Conservation (phyloP, 1,140 invertebrate genomes). For the Holcopasites calliopsidis region DNA sequence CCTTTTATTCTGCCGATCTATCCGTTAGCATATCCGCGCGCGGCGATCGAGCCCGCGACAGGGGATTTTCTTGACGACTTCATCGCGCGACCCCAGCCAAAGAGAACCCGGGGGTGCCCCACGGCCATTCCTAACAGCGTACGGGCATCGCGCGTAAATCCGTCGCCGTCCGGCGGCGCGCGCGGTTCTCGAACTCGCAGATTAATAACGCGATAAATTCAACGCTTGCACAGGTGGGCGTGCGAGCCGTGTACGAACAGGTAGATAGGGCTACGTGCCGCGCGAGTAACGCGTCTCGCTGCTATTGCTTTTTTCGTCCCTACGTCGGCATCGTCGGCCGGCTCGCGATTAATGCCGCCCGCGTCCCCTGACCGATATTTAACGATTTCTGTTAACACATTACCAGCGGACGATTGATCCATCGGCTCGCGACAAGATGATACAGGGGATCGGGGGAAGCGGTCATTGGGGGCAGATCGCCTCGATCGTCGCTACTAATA, state of each 20-base stretch:
- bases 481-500: slow-evolving; percentile 72
- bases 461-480: slow-evolving; percentile 66
- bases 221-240: slow-evolving; percentile 52
- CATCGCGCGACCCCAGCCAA: slow-evolving; percentile 16
- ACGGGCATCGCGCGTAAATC: slow-evolving; percentile 35
- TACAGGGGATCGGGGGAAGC: no score
- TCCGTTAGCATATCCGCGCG: neutral
- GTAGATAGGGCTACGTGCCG: slow-evolving; percentile 28
- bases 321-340: neutral
- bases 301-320: neutral
- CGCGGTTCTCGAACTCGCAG: slow-evolving; percentile 32
- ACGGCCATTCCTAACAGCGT: neutral
- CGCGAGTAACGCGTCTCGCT: neutral
- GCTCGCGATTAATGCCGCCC: neutral
- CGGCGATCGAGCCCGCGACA: neutral
- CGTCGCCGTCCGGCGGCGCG: slow-evolving; percentile 18
- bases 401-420: neutral
- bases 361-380: no score
- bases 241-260: slow-evolving; percentile 26
- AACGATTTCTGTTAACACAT: no score
- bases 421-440: neutral
- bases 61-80: slow-evolving; percentile 16
- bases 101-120: neutral
- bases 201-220: slow-evolving; percentile 73
- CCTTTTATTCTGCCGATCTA: neutral